Conservation (phyloP, 2,797 vertebrate genomes). For the Balearica regulorum region DNA sequence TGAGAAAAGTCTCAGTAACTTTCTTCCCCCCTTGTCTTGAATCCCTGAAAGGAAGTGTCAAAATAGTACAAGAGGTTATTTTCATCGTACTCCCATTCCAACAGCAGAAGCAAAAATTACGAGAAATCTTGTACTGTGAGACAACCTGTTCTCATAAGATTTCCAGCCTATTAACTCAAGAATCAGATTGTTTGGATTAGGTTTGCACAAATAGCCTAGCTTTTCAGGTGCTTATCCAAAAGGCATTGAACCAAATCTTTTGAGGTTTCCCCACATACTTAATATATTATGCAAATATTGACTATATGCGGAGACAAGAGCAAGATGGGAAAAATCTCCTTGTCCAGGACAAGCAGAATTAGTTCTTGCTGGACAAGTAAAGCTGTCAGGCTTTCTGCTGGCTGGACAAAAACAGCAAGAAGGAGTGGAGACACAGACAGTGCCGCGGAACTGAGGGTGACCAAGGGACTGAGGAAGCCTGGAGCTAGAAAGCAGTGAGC, state of each 20-base stretch:
- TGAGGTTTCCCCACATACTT: conserved; percentile 15
- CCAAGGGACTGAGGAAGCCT: background rate
- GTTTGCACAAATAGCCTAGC: conserved; percentile 31
- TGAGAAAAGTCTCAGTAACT: background rate
- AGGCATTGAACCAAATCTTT: conserved; percentile 45
- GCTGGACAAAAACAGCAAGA: background rate
- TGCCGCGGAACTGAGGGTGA: background rate
- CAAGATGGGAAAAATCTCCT: background rate
- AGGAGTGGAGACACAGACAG: background rate
- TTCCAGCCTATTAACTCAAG: conserved; percentile 58
- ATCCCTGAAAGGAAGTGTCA: background rate
- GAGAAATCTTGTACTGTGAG: background rate
- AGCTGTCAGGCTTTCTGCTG: background rate
- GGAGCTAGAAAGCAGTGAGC: background rate
- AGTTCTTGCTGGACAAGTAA: background rate
- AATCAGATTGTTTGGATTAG: conserved; percentile 56
- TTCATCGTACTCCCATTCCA: background rate
- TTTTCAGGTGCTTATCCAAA: conserved; percentile 54
- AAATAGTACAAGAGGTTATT: background rate
- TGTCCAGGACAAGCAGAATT: background rate
- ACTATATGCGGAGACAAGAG: background rate
- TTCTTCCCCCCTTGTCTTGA: background rate
- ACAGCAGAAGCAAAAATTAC: background rate
- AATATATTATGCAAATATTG: conserved; percentile 47
- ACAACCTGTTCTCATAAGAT: conserved; percentile 46